Evolutionary conservation across 2,797 vertebrate species (phyloP), one percentile per base, ranked within the genome.

Genomic region (Sitta carolinensis): DNA sequence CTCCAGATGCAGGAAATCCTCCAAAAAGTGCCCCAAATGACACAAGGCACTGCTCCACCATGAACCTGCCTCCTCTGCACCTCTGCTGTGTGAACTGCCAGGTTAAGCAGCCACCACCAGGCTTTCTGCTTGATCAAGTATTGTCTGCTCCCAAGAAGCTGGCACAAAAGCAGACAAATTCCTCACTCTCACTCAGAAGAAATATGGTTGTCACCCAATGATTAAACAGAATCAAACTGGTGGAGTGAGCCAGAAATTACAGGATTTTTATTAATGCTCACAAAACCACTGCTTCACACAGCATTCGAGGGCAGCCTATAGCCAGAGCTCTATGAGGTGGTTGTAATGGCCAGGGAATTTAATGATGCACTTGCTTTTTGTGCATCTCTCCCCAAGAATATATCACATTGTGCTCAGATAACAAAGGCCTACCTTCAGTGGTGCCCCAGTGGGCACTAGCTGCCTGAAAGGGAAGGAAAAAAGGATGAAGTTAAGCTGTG

Each of bases 381-480:
- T 22, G 36, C 18, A 0, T 42, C 73, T 89, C 51, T 84, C 73
- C 62, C 72, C 87, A 75, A 18, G 78, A 92, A 91, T 51, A 25
- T 30, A 76, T 79, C 79, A 14, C 50, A 86, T n/a, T 91, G 67
- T 91, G 79, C 69, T 94, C 29, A 75, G 67, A 50, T 85, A 95
- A 94, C 2, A 7, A 94, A 92, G 79, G 81, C 91, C 91, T 96
- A 94, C 89, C 94, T 92, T 94, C 77, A 52, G 62, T 19, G 74
- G 22, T 95, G 89, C 93, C 94, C 82, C 93, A 95, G 40, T 5
- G 51, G 94, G 94, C 90, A 91, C 92, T 47, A 96, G 73, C 92
- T 96, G 87, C 91, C 96, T 96, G 92, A 84, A 96, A 96, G 22
- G 82, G 91, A 96, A 96, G 83, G 92, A 89, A 78, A 72, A 95